Evolutionary conservation across 1,140 invertebrate species (phyloP).

Genomic region (Antheraea pernyi): DNA sequence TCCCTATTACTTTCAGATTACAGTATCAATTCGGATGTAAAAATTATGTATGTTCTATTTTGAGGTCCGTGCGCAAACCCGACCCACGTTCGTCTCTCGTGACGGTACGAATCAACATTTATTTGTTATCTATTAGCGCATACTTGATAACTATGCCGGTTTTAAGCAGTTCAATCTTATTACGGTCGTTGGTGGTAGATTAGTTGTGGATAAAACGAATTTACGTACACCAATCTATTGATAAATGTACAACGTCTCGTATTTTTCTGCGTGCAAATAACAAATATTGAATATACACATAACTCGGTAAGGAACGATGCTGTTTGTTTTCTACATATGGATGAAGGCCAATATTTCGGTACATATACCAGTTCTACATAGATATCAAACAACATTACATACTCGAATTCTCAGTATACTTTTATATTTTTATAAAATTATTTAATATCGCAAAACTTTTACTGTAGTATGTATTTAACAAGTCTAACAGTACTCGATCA

Average conservation of each 20-base stretch:
- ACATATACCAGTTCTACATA: not conserved
- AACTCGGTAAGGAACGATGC: not conserved
- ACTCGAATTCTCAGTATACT: too few species aligned
- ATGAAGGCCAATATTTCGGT: not conserved
- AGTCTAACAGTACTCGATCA: too few species aligned
- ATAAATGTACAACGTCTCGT: slow-evolving; percentile 12
- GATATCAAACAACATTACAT: too few species aligned
- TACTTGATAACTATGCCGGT: slow-evolving; percentile 35
- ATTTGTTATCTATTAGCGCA: slow-evolving; percentile 56
- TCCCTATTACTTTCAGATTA: not conserved
- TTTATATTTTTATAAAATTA: too few species aligned
- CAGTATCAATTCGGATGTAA: not conserved
- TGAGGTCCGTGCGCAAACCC: slow-evolving; percentile 26
- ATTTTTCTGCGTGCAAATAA: slow-evolving; percentile 3
- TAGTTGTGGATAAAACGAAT: slow-evolving; percentile 21
- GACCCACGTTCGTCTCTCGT: slow-evolving; percentile 52
- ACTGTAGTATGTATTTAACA: too few species aligned
- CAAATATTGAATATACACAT: not conserved
- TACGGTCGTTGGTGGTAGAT: slow-evolving; percentile 23
- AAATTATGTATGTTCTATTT: not conserved
- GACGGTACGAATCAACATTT: slow-evolving; percentile 32
- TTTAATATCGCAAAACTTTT: too few species aligned
- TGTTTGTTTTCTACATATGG: not conserved
- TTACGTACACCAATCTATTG: slow-evolving; percentile 15
- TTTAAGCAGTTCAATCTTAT: slow-evolving; percentile 35